Evolutionary conservation across 2,113 vertebrate genomes (phyloP), one percentile per base, ranked within the genome.

Genomic region (Pterocles burchelli): DNA sequence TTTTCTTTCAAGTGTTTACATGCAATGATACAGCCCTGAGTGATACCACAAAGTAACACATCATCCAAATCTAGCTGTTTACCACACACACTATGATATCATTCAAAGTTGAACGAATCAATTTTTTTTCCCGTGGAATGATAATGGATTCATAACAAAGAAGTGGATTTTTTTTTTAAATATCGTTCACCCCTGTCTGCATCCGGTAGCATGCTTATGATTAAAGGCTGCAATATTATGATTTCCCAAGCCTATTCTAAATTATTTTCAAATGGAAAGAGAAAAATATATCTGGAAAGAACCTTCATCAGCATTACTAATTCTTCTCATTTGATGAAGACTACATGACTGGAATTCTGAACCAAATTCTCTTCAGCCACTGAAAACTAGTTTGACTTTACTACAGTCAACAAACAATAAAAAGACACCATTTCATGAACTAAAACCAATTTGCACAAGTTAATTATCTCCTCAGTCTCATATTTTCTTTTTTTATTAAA

Each of bases 1-100:
- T 92, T 94, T 92, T 82, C 90, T 94, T 97, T 95, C 73, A 96
- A 95, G 38, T 61, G n/a, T 94, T 96, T 96, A 93, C 65, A 84
- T 72, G 89, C 74, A 93, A 46, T 22, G 71, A 88, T 82, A 90
- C 76, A 89, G 83, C 71, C 61, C 66, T 77, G 49, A 96, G n/a
- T 91, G 93, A 95, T 81, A 66, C 82, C 94, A 87, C 91, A 89
- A 94, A 94, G 51, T 84, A 94, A 91, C 78, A 85, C 76, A 91
- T 85, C 89, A 93, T 85, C 68, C 78, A 88, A 85, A 85, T 91
- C 71, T 83, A 87, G 62, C 81, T 87, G 63, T 92, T 97, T 94
- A 82, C 70, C 87, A 88, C 82, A 97, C 45, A 90, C 43, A 28
- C 76, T 84, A 55, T 95, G 81, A 94, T 90, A 97, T 96, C 91